Conservation (phyloP, 2,797 vertebrate species). For the Psittacula derbiana region DNA sequence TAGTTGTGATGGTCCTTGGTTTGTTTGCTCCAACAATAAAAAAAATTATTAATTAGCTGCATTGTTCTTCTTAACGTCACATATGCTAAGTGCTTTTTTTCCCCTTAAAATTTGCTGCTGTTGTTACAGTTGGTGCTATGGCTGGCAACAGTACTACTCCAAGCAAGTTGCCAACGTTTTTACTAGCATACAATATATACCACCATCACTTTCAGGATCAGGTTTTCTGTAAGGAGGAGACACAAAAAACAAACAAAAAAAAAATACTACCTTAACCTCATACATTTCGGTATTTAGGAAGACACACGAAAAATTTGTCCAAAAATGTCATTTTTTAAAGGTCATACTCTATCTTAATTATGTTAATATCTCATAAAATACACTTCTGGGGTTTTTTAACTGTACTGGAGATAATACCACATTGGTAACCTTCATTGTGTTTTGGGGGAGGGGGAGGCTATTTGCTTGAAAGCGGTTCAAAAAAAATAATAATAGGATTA, state of each 20-base stretch:
- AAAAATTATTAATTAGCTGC: neutral
- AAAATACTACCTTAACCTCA: neutral
- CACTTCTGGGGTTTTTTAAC: neutral
- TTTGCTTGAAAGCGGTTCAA: slow-evolving; percentile 37
- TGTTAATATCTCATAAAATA: slow-evolving; percentile 14
- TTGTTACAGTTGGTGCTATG: neutral
- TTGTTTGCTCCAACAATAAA: neutral
- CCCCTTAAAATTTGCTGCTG: neutral
- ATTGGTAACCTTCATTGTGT: slow-evolving; percentile 37
- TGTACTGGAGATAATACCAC: neutral
- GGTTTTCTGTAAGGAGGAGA: neutral
- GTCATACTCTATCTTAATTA: neutral
- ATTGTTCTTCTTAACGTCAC: neutral
- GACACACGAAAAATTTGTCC: neutral
- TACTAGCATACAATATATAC: neutral
- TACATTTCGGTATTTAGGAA: neutral
- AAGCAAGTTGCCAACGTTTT: neutral
- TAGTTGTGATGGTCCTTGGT: neutral
- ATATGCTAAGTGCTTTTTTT: neutral
- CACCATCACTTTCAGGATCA: neutral
- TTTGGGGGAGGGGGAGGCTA: neutral
- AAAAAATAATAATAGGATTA: slow-evolving; percentile 50
- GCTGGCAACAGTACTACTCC: neutral
- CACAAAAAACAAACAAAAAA: neutral
- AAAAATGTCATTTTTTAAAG: slow-evolving; percentile 12